Evolutionary conservation across 2,113 vertebrate genomes (phyloP).

Genomic region (Pteruthius melanotis): DNA sequence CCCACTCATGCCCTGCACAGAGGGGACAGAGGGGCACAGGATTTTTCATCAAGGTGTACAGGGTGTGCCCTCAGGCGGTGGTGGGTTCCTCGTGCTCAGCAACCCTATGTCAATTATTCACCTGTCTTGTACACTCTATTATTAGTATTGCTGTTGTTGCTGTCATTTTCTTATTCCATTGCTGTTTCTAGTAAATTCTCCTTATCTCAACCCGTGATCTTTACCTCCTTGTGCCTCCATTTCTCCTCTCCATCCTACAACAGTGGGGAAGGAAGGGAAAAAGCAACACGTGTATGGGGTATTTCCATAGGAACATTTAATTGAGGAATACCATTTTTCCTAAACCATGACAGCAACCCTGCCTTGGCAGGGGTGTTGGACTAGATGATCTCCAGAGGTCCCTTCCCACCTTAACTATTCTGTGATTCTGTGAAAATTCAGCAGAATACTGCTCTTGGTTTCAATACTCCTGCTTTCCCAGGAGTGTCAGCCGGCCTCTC

Average conservation of each 20-base stretch:
- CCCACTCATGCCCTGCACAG: rapidly evolving
- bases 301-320: background rate
- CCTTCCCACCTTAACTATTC: background rate
- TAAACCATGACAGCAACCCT: background rate
- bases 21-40: background rate
- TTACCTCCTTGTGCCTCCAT: background rate
- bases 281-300: background rate
- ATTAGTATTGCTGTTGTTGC: background rate
- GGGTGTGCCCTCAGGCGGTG: no score
- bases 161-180: background rate
- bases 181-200: background rate
- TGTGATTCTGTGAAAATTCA: background rate
- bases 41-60: rapidly evolving
- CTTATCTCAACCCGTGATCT: background rate
- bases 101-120: rapidly evolving
- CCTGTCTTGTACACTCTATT: background rate
- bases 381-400: background rate
- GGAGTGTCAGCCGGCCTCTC: background rate
- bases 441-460: background rate
- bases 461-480: background rate
- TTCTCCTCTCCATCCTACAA: background rate
- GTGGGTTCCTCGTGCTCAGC: rapidly evolving
- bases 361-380: background rate
- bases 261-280: background rate
- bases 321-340: background rate